Base-by-base conservation (phyloP, 2,113 vertebrate genomes). In the Gracilinanus agilis region DNA sequence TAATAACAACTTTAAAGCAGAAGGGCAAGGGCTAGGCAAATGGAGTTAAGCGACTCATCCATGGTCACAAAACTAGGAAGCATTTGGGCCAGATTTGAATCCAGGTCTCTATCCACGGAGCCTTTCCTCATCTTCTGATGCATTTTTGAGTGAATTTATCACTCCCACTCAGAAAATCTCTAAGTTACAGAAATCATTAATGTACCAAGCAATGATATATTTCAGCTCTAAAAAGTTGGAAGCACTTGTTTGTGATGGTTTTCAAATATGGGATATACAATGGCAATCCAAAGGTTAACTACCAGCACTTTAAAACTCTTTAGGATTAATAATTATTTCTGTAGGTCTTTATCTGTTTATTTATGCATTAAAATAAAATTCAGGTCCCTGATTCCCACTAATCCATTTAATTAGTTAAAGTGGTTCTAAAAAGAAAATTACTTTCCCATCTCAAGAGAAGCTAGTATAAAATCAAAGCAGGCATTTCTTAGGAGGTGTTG, bases 401-500 rank as follows among this genome's bases (percentile, higher is more conserved):
- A 53, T 13, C 2, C 91, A 75, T 3, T 55, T 54, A 56, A 75
- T 56, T 61, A 27, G 7, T 53, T 0, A 44, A n/a, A 58, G 49
- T 89, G 58, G 24, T 8, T 56, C 56, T 93, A 75, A 75, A 58
- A 91, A 24, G 44, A 58, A 58, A 90, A 44, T 44, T 24, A n/a
- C 3, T 16, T 67, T 40, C 29, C 53, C 3, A n/a, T 24, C 24
- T n/a, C 29, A 1, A 0, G n/a, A 34, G 27, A 1, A 19, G 3
- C 2, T 6, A 44, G 12, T 91, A 24, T 88, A 34, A 88, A 92
- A 90, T 29, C 0, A 91, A 89, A 89, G 91, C 90, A 93, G 3
- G 4, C 0, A 24, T 6, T 11, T 13, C 9, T 9, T 49, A 95
- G 98, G 94, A 97, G 98, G 98, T 97, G 98, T 94, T 96, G 95